Evolutionary conservation across 1,140 invertebrate genomes (phyloP), one percentile per base, ranked within the genome.

Genomic region (Neodiprion pinetum): DNA sequence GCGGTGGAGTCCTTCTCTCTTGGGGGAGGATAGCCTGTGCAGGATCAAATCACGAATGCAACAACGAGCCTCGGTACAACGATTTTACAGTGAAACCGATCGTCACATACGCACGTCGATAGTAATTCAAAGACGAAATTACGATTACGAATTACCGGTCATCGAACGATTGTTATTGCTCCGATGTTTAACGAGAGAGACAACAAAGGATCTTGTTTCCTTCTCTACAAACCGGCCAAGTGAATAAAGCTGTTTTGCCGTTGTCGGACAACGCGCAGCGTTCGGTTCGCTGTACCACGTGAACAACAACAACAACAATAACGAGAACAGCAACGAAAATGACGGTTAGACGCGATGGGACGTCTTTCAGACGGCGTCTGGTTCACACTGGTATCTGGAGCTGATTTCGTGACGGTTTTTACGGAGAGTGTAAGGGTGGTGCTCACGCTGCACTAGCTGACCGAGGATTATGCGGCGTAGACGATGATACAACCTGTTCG

Each of bases 1-100:
- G 67, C 67, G 67, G 67, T 68, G 67, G n/a, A 68, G 67, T 68
- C 67, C 67, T 68, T 68, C 67, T 68, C 67, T 40, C 28, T 53
- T 53, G 50, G n/a, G 28, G 10, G 10, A 11, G n/a, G 53, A n/a
- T 11, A 61, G 53, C 53, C 10, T 11, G 53, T 11, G 10, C 53
- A n/a, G n/a, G n/a, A 11, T 11, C 10, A 11, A 11, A 61, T 61
- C 53, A 61, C 53, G 53, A n/a, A 61, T n/a, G 53, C 10, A 61
- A 61, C 53, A n/a, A 11, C 53, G n/a, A 11, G 53, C 17, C 17
- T 1, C 17, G 53, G 10, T 61, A n/a, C n/a, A 11, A 61, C 53
- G 53, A 61, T 61, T 21, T 21, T 21, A 21, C 53, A n/a, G 53
- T 11, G n/a, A 61, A n/a, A 61, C 10, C 53, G 10, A n/a, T n/a